phyloP scores from a whole-genome alignment of 2,888 invertebrate genomes.

The Nephrotoma appendiculata region DNA sequence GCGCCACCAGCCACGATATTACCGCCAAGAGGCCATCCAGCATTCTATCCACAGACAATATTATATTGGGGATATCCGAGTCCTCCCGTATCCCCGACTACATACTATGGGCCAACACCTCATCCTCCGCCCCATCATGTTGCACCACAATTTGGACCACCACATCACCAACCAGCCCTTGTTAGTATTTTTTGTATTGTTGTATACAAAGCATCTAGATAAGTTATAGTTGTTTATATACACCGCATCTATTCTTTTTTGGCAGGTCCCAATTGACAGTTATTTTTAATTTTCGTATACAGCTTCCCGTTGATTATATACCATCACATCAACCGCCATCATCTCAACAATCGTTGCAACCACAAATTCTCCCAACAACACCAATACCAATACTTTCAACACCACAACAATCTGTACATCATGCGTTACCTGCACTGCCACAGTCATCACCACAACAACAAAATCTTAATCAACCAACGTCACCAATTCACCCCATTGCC shows the following conservation, averaged over 20 bases:
- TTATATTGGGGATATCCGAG: slow-evolving; percentile 92
- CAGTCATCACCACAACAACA: not conserved
- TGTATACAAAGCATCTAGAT: not conserved
- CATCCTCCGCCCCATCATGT: slow-evolving; percentile 20
- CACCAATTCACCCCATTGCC: not conserved
- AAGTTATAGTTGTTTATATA: not conserved
- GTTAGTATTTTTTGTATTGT: slow-evolving; percentile 15
- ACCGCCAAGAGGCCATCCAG: slow-evolving; percentile 35
- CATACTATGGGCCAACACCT: slow-evolving; percentile 56
- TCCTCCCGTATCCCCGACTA: slow-evolving; percentile 85
- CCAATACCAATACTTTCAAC: not conserved
- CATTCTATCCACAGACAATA: slow-evolving; percentile 47
- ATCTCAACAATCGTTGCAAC: slow-evolving; percentile 8
- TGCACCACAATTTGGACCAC: slow-evolving; percentile 9
- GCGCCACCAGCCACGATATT: slow-evolving; percentile 36
- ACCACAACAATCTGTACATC: not conserved
- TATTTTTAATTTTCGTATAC: slow-evolving; percentile 8
- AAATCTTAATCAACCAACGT: not conserved
- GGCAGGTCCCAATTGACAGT: slow-evolving; percentile 10
- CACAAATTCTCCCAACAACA: not conserved
- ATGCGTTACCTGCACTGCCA: not conserved
- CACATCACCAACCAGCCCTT: slow-evolving; percentile 20
- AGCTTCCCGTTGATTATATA: slow-evolving; percentile 28
- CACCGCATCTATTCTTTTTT: not conserved
- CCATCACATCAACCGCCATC: slow-evolving; percentile 13